These are phyloP conservation scores for Polypterus bichir DNA, from an alignment of 2,113 vertebrate genomes.

Conservation along the genomic window DNA sequence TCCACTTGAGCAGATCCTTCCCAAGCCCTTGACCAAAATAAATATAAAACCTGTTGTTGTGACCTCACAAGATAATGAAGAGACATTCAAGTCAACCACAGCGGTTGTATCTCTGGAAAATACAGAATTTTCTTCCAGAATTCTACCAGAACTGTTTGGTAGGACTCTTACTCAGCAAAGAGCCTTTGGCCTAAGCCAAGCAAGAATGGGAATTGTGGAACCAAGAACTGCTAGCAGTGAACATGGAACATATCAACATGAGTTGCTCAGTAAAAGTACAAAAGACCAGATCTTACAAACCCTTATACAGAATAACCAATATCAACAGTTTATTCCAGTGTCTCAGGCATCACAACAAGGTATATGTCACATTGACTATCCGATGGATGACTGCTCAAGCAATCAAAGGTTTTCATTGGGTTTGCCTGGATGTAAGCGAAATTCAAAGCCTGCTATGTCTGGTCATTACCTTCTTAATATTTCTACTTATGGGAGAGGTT, in stretches of 20 bases:
- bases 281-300: conserved; percentile 78
- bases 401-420: conserved; percentile 62
- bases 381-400: conserved; percentile 38
- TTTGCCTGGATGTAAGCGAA: conserved; percentile 64
- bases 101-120: neutral
- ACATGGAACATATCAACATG: conserved; percentile 38
- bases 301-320: conserved; percentile 60
- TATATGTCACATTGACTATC: conserved; percentile 40
- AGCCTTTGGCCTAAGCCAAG: conserved; percentile 34
- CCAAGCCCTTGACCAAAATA: conserved; percentile 61
- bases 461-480: conserved; percentile 94
- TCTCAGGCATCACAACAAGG: conserved; percentile 47
- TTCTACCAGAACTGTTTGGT: conserved; percentile 25
- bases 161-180: conserved; percentile 38
- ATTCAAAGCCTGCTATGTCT: conserved; percentile 79
- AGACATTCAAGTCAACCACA: neutral
- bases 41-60: conserved; percentile 41
- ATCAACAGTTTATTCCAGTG: conserved; percentile 36
- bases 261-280: conserved; percentile 59
- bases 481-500: conserved; percentile 84
- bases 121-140: conserved; percentile 19
- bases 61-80: conserved; percentile 30
- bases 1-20: conserved; percentile 83
- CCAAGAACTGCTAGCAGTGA: conserved; percentile 3
- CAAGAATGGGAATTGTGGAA: conserved; percentile 38